These are phyloP conservation scores for Paragorgia papillata DNA, from an alignment of 92 coral and sea anemone species.

Conservation along the genomic window DNA sequence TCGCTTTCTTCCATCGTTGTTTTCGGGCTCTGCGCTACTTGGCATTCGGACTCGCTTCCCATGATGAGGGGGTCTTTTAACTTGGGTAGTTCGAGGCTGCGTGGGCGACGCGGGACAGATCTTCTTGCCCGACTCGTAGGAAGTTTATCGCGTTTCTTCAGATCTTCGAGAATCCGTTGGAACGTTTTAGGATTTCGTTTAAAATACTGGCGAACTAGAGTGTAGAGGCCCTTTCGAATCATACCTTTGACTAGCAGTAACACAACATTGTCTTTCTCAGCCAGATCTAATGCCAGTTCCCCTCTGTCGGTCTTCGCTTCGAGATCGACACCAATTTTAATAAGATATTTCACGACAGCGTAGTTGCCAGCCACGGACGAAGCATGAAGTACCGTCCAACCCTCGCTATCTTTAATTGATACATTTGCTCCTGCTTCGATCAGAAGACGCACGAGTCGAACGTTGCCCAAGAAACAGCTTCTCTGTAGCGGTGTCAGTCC, in stretches of 20 bases:
- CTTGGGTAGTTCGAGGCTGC: slow-evolving; percentile 38
- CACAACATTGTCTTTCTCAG: slow-evolving; percentile 74
- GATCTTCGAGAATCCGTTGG: slow-evolving; percentile 63
- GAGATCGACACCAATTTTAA: slow-evolving; percentile 79
- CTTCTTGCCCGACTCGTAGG: slow-evolving; percentile 4
- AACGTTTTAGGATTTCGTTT: slow-evolving; percentile 71
- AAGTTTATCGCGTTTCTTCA: slow-evolving; percentile 44
- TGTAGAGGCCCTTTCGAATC: slow-evolving; percentile 64
- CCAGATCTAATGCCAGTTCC: slow-evolving; percentile 84
- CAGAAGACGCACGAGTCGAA: slow-evolving; percentile 80
- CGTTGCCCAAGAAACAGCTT: slow-evolving; percentile 81
- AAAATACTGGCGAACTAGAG: slow-evolving; percentile 65
- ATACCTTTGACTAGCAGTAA: slow-evolving; percentile 78
- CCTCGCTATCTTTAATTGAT: slow-evolving; percentile 90
- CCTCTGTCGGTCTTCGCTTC: slow-evolving; percentile 78
- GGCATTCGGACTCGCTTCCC: slow-evolving; percentile 9
- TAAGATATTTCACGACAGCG: slow-evolving; percentile 80
- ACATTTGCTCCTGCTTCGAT: slow-evolving; percentile 85
- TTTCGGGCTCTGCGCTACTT: slow-evolving; percentile 9
- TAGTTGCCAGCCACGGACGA: slow-evolving; percentile 91
- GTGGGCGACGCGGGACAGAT: slow-evolving; percentile 49
- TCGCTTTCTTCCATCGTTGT: slow-evolving; percentile 34
- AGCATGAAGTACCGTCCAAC: slow-evolving; percentile 96
- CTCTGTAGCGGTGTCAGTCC: slow-evolving; percentile 97
- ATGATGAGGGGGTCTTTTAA: slow-evolving; percentile 30